These are phyloP conservation scores for Chlorops oryzae DNA, from an alignment of 1,140 invertebrate species.

Conservation along the genomic window DNA sequence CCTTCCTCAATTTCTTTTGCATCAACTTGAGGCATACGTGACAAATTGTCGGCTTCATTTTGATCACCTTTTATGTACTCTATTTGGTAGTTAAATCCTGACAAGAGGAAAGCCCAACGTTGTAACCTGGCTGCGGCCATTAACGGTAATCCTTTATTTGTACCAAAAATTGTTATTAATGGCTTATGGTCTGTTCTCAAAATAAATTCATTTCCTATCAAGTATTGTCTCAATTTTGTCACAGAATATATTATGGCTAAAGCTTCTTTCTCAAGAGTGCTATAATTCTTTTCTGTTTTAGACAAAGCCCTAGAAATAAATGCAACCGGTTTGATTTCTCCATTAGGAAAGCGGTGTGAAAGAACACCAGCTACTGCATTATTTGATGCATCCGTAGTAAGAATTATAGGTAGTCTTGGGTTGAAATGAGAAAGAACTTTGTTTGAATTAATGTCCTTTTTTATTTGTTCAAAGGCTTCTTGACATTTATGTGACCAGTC, in stretches of 20 bases:
- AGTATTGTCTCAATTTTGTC: constrained; percentile 4
- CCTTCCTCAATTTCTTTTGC: background rate
- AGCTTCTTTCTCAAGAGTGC: constrained; percentile 22
- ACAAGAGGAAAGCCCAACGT: constrained; percentile 24
- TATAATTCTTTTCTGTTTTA: constrained; percentile 19
- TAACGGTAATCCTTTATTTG: constrained; percentile 22
- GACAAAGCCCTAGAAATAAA: constrained; percentile 18
- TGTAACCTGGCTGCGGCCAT: constrained; percentile 31
- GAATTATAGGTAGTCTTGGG: constrained; percentile 13
- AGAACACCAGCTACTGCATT: constrained; percentile 14
- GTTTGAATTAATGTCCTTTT: constrained; percentile 5
- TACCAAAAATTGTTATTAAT: constrained; percentile 34
- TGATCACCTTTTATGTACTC: constrained; percentile 7
- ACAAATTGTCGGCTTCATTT: constrained; percentile 4
- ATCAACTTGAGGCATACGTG: constrained; percentile 1
- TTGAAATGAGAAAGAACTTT: constrained; percentile 14
- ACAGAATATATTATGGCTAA: constrained; percentile 15
- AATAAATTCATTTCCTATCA: constrained; percentile 17
- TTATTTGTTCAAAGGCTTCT: constrained; percentile 2
- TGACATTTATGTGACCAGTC: constrained; percentile 19
- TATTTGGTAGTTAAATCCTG: constrained; percentile 19
- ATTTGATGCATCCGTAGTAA: constrained; percentile 16
- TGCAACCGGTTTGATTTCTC: constrained; percentile 12
- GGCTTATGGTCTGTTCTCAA: constrained; percentile 49
- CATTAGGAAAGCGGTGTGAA: constrained; percentile 5